Evolutionary conservation across 2,113 vertebrate genomes (phyloP), one percentile per base, ranked within the genome.

Genomic region (Acinonyx jubatus): DNA sequence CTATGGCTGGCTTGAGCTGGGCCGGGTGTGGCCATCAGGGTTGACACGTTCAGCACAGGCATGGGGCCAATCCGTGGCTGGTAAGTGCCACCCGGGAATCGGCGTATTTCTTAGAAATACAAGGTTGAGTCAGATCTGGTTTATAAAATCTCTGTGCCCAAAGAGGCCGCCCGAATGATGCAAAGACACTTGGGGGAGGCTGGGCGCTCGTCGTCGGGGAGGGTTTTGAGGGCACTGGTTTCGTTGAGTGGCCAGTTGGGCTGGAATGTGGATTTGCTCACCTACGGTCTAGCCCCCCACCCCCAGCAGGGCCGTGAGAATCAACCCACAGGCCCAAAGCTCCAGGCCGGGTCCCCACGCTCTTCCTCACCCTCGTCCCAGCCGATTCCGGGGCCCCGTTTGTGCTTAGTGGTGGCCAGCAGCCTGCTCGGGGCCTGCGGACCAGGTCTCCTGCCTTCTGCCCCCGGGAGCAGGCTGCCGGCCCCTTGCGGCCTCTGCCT

Each of bases 21-120:
- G n/a, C 68, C 4, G 1, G 11, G 33, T 5, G 14, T 8, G 31
- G 55, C 21, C 25, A 14, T 19, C 48, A 4, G 1, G 1, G 71
- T 41, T 2, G 4, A 5, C 0, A 12, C 1, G 23, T 1, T 7
- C 14, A 6, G 38, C n/a, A 3, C 16, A 18, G 29, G 41, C 4
- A 1, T 9, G 3, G 31, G 19, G 13, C 66, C 25, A 1, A 2
- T 11, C 48, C 2, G 18, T 4, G 11, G 0, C 1, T 3, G 18
- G 36, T 1, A 4, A 68, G 38, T 1, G 5, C 48, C 14, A 38
- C 29, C 1, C 7, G 1, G 18, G 80, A 45, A 45, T 13, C 6
- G 16, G 63, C 55, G 57, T 10, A 1, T 50, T 88, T 52, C 16
- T 71, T 69, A 93, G 86, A 65, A 85, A 69, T 15, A 8, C 57